These are phyloP conservation scores for Sinhomidia bicolor DNA, from an alignment of 2,888 invertebrate genomes.

Conservation along the genomic window DNA sequence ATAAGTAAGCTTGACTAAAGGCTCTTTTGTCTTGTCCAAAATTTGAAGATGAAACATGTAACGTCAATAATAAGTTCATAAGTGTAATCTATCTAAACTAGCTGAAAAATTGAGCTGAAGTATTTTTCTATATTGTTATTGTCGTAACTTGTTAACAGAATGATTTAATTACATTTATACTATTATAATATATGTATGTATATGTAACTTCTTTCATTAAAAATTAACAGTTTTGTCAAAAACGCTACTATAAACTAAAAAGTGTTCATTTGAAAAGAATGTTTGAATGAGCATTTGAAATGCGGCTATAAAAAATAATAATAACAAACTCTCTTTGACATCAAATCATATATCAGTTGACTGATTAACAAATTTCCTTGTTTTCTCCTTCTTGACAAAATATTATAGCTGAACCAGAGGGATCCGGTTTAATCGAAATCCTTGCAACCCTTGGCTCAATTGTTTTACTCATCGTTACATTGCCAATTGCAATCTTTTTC, in stretches of 20 bases:
- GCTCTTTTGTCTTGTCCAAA: too few relatives aligned
- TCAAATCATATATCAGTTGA: neutral
- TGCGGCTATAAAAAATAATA: neutral
- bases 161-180: neutral
- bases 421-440: slow-evolving; percentile 88
- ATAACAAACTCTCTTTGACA: neutral
- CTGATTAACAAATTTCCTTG: neutral
- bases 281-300: slow-evolving; percentile 19
- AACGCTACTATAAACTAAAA: slow-evolving; percentile 3
- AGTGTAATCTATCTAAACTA: too few relatives aligned
- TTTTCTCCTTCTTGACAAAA: slow-evolving; percentile 27
- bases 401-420: slow-evolving; percentile 81
- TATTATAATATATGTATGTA: too few relatives aligned
- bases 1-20: too few relatives aligned
- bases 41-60: too few relatives aligned
- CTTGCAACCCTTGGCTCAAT: slow-evolving; percentile 88
- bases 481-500: slow-evolving; percentile 92
- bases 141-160: slow-evolving; percentile 27
- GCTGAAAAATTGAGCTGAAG: neutral
- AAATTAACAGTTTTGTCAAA: neutral
- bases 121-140: neutral
- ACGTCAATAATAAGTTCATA: too few relatives aligned
- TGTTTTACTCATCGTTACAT: slow-evolving; percentile 88
- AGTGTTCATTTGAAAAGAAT: slow-evolving; percentile 19
- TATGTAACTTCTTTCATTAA: neutral